Conservation (phyloP, 2,113 vertebrate species). For the Neotragus pygmaeus region DNA sequence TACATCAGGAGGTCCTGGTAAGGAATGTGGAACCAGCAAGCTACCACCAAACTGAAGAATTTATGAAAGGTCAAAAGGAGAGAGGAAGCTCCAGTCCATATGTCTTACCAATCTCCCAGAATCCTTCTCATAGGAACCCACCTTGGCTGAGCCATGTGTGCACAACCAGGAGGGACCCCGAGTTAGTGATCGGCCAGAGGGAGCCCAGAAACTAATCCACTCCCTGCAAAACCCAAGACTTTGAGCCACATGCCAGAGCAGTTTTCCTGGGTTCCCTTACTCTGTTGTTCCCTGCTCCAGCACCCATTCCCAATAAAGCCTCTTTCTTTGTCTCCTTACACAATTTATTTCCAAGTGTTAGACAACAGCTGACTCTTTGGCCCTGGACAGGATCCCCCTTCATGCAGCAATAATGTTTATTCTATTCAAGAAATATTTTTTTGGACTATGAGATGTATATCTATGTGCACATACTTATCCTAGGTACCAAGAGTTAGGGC, state of each 20-base stretch:
- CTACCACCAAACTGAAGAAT: neutral
- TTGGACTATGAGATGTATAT: neutral
- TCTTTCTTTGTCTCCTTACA: neutral
- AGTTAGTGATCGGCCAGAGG: neutral
- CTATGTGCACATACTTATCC: neutral
- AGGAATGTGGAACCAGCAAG: neutral
- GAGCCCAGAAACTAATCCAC: neutral
- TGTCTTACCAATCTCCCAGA: neutral
- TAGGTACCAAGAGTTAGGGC: neutral
- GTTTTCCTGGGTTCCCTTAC: neutral
- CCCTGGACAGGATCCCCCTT: neutral
- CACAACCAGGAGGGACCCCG: neutral
- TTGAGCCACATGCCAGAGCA: neutral
- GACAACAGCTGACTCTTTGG: neutral
- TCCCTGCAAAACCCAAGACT: neutral
- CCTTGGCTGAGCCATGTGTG: neutral
- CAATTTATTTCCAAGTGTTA: neutral
- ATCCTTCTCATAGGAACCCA: neutral
- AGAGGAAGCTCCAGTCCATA: neutral
- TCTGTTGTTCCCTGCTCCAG: neutral
- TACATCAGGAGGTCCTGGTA: neutral
- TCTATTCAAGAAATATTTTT: neutral
- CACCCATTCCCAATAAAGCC: neutral
- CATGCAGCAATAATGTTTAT: neutral
- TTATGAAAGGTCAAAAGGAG: neutral